Base-by-base conservation (phyloP, 1,140 invertebrate species). In the Ladona fulva region DNA sequence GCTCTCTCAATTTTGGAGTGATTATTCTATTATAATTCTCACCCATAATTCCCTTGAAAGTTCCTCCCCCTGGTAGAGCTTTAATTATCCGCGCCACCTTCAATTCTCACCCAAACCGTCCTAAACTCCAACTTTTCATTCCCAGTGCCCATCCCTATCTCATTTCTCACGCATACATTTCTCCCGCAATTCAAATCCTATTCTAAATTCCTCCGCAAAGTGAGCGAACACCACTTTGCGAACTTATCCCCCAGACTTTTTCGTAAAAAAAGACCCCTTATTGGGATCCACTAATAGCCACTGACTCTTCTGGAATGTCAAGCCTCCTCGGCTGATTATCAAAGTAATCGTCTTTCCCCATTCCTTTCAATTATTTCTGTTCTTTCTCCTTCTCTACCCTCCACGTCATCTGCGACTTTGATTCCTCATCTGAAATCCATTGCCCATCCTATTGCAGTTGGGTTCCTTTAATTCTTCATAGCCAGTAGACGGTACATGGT, bases 1-100 rank as follows among this genome's bases (percentile, higher is more conserved):
- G 1, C 52, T 66, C 14, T 3, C 52, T 22, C 52, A 66, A 66
- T 66, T 66, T 12, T 1, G 52, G n/a, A 16, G n/a, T 66, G 16
- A 66, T 66, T 66, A 66, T 66, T 66, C 52, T 66, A 66, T 66
- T 66, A 66, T 66, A 12, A 66, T 66, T 66, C n/a, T 66, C 52
- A 6, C 52, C 52, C 52, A 66, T 66, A 66, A 66, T 66, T 66
- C 52, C 52, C n/a, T 66, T 6, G 52, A 66, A 66, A 66, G 52
- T 66, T 66, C 52, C 52, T 6, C 12, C 52, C 52, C 52, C 1
- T 66, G 52, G 5, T 66, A 66, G n/a, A 16, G 52, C 52, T 66
- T 66, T 66, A 66, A 66, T 66, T 66, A 19, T 66, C 52, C 3
- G 1, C 52, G 52, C 14, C 1, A 19, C 52, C 52, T 66, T 12